These are phyloP conservation scores for Gadus chalcogrammus DNA, from an alignment of 2,113 vertebrate species.

Conservation along the genomic window DNA sequence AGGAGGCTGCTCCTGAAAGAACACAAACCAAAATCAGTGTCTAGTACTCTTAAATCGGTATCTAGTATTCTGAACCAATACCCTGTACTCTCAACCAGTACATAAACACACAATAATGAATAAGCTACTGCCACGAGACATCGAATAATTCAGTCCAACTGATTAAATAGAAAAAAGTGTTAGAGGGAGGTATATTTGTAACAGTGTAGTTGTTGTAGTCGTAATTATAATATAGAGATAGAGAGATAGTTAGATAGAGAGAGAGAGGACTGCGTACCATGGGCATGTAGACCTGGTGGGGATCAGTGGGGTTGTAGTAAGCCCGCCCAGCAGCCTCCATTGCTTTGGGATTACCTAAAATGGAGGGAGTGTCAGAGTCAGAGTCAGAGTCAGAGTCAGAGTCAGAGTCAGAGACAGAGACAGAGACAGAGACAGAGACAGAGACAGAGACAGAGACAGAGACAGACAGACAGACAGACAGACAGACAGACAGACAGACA, in stretches of 20 bases:
- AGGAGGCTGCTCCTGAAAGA: constrained; percentile 78
- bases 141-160: no score
- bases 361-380: constrained; percentile 34
- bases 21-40: background rate
- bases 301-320: constrained; percentile 86
- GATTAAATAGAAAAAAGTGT: no score
- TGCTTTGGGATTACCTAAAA: constrained; percentile 77
- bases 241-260: no score
- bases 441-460: background rate
- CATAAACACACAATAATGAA: background rate
- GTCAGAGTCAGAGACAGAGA: background rate
- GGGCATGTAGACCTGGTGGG: constrained; percentile 90
- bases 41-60: no score
- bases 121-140: background rate
- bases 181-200: no score
- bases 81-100: background rate
- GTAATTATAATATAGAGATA: no score
- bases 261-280: constrained; percentile 61
- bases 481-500: no score
- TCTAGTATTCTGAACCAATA: no score
- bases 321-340: constrained; percentile 83
- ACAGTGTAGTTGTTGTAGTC: no score
- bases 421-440: no score
- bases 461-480: no score
- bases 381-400: constrained; percentile 39